Conservation (phyloP, 2,113 vertebrate species). For the Dipodomys stephensi region DNA sequence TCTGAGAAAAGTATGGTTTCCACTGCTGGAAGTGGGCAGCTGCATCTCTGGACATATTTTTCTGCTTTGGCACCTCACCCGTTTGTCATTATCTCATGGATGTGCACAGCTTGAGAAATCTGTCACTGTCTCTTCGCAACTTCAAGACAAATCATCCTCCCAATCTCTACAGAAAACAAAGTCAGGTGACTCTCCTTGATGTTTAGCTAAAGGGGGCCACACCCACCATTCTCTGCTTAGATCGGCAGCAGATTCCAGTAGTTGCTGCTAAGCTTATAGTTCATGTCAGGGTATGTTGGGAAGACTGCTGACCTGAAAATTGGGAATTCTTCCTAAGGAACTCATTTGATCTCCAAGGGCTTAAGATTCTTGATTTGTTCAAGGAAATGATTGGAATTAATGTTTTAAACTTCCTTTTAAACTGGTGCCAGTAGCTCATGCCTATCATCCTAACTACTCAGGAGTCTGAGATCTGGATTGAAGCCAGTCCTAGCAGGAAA, state of each 20-base stretch:
- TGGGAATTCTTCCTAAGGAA: background rate
- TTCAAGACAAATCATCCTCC: slow-evolving; percentile 35
- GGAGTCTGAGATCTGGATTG: too few relatives aligned
- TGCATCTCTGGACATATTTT: background rate
- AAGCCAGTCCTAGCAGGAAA: too few relatives aligned
- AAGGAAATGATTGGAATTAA: background rate
- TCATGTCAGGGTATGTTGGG: background rate
- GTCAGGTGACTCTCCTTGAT: background rate
- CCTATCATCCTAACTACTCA: too few relatives aligned
- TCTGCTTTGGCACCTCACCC: background rate
- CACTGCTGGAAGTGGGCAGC: background rate
- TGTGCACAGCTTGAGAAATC: background rate
- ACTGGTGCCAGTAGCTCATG: too few relatives aligned
- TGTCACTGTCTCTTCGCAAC: slow-evolving; percentile 52
- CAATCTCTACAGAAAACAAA: background rate
- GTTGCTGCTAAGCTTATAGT: background rate
- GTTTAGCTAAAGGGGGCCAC: background rate
- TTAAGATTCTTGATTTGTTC: background rate
- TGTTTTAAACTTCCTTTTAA: slow-evolving; percentile 10
- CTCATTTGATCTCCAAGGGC: background rate
- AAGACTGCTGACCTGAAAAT: background rate
- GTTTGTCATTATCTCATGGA: slow-evolving; percentile 52
- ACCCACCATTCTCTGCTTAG: background rate
- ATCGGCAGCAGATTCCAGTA: background rate
- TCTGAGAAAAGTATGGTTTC: background rate